Evolutionary conservation across 2,113 vertebrate genomes (phyloP).

Genomic region (Mustela lutreola): DNA sequence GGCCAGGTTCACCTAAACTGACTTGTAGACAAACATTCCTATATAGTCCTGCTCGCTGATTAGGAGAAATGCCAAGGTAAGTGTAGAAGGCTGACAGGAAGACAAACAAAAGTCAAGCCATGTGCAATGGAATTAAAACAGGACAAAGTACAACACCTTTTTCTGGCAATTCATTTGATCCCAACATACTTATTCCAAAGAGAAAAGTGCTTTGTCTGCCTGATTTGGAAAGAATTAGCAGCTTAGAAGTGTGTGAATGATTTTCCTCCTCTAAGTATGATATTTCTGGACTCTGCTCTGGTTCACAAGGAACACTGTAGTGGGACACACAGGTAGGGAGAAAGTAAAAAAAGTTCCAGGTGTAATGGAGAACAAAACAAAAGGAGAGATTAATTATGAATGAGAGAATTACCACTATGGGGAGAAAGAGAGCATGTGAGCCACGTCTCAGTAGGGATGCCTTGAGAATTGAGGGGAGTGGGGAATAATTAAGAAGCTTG

Average conservation of each 20-base stretch:
- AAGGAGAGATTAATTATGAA: neutral
- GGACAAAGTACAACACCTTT: constrained; percentile 47
- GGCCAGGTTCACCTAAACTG: constrained; percentile 51
- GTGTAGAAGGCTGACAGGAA: constrained; percentile 13
- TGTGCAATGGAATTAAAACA: constrained; percentile 24
- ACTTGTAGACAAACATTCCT: constrained; percentile 49
- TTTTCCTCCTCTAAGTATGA: neutral
- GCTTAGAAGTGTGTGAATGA: neutral
- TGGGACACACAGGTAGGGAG: neutral
- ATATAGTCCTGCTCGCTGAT: neutral
- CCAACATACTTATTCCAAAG: neutral
- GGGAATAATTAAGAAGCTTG: neutral
- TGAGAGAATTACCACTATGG: neutral
- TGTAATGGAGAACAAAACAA: neutral
- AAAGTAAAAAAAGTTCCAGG: neutral
- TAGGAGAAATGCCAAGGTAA: constrained; percentile 55
- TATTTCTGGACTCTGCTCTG: neutral
- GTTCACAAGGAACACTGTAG: constrained; percentile 6
- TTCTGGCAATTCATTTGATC: constrained; percentile 38
- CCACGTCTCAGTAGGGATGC: neutral
- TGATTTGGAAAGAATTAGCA: neutral
- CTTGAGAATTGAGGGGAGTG: neutral
- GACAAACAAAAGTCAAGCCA: constrained; percentile 53
- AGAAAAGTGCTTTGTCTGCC: neutral
- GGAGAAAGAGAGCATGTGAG: neutral